These are phyloP conservation scores for Hypomecis atomaria DNA, from an alignment of 2,888 invertebrate species.

Conservation along the genomic window DNA sequence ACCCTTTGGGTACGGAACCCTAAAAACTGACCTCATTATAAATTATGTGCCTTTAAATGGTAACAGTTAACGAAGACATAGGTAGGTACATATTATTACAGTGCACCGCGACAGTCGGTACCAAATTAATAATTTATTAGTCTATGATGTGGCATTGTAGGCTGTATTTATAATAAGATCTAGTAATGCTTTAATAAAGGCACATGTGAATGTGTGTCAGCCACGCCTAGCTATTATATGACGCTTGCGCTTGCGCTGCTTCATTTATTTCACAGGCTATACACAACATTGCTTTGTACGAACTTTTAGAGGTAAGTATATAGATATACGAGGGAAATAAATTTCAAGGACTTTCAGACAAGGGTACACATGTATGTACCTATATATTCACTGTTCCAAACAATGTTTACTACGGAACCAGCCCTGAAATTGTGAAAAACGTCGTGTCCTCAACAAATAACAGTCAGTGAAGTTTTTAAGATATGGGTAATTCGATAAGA, in stretches of 20 bases:
- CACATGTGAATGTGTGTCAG: constrained; percentile 56
- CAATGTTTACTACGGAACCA: too few species aligned
- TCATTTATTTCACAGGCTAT: constrained; percentile 1
- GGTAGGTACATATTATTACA: constrained; percentile 1
- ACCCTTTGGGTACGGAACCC: too few species aligned
- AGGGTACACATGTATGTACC: too few species aligned
- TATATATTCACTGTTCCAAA: too few species aligned
- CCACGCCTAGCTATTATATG: constrained; percentile 57
- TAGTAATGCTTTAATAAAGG: constrained; percentile 45
- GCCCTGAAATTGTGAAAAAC: too few species aligned
- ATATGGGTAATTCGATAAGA: too few species aligned
- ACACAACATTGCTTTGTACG: too few species aligned
- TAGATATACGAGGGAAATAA: too few species aligned
- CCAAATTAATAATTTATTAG: constrained; percentile 30
- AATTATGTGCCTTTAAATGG: constrained; percentile 12
- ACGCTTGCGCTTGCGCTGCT: constrained; percentile 32
- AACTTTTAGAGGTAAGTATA: too few species aligned
- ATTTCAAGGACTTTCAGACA: too few species aligned
- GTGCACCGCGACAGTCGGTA: constrained; percentile 35
- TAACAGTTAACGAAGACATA: constrained; percentile 18
- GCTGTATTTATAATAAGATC: constrained; percentile 40
- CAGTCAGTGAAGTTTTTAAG: too few species aligned
- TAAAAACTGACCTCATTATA: background rate
- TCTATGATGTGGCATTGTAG: constrained; percentile 37
- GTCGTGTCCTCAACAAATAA: too few species aligned